phyloP scores from a whole-genome alignment of 2,113 vertebrate species.

The Colaptes auratus region DNA sequence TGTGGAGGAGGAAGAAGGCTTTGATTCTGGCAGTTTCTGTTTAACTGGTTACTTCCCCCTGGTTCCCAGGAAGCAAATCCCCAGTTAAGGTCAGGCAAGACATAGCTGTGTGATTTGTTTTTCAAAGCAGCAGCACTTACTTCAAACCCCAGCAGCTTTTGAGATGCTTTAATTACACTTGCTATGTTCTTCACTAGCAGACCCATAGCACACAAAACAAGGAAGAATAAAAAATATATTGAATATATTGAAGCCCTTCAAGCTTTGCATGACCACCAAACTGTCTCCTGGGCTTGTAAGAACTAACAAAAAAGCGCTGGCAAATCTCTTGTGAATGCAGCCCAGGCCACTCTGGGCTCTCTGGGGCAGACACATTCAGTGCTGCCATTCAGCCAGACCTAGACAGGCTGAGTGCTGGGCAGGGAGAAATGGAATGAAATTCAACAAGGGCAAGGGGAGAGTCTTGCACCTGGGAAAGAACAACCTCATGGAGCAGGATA shows the following conservation, averaged over 20 bases:
- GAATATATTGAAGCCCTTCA: no score
- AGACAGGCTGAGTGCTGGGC: no score
- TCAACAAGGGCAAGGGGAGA: no score
- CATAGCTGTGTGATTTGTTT: fast-evolving
- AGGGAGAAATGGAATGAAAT: no score
- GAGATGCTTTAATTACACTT: background rate
- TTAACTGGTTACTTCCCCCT: background rate
- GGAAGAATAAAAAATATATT: background rate
- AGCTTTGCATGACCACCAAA: no score
- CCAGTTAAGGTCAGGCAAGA: fast-evolving
- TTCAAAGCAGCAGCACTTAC: fast-evolving
- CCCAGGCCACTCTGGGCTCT: fast-evolving
- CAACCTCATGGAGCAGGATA: no score
- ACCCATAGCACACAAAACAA: background rate
- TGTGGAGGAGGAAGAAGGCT: fast-evolving
- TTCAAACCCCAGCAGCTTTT: fast-evolving
- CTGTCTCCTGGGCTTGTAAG: no score
- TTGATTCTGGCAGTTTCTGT: background rate
- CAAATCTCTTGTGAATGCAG: fast-evolving
- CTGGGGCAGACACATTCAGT: fast-evolving
- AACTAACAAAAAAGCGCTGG: fast-evolving
- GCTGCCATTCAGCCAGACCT: no score
- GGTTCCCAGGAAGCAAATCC: no score
- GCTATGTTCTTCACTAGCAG: no score
- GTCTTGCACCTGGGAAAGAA: no score